phyloP scores from a whole-genome alignment of 2,888 invertebrate species.

The Platycheirus albimanus region DNA sequence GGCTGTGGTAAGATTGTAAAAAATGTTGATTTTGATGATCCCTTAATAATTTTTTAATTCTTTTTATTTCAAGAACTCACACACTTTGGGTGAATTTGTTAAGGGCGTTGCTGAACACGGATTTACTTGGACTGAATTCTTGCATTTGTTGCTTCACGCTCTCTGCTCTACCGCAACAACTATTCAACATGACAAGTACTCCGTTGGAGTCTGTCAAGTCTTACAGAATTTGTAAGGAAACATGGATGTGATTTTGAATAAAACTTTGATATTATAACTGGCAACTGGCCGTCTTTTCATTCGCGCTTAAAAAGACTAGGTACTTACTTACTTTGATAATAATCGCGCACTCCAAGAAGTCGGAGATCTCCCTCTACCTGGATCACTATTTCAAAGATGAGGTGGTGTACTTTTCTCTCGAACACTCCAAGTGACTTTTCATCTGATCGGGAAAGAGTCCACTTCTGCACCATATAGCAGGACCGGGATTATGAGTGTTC shows the following conservation, averaged over 20 bases:
- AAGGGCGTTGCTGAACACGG: slow-evolving; percentile 50
- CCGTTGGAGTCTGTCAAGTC: slow-evolving; percentile 54
- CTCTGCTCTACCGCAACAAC: slow-evolving; percentile 58
- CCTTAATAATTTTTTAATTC: too few species aligned
- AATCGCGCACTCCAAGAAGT: too few species aligned
- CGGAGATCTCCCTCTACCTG: too few species aligned
- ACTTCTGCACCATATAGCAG: too few species aligned
- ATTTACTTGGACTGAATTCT: slow-evolving; percentile 63
- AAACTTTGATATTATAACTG: neutral
- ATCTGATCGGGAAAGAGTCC: too few species aligned
- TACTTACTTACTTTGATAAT: too few species aligned
- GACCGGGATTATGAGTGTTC: too few species aligned
- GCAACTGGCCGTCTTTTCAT: neutral
- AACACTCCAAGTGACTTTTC: too few species aligned
- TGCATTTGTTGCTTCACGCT: slow-evolving; percentile 51
- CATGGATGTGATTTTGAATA: neutral
- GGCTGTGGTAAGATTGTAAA: slow-evolving; percentile 46
- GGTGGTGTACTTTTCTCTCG: too few species aligned
- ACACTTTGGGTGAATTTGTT: slow-evolving; percentile 57
- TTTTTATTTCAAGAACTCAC: slow-evolving; percentile 49
- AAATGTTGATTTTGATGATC: neutral
- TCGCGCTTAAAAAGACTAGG: too few species aligned
- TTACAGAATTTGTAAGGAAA: slow-evolving; percentile 44
- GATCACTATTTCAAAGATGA: too few species aligned
- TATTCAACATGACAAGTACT: slow-evolving; percentile 56